These are phyloP conservation scores for Pycnomerus fuliginosus DNA, from an alignment of 2,888 invertebrate species.

Conservation along the genomic window DNA sequence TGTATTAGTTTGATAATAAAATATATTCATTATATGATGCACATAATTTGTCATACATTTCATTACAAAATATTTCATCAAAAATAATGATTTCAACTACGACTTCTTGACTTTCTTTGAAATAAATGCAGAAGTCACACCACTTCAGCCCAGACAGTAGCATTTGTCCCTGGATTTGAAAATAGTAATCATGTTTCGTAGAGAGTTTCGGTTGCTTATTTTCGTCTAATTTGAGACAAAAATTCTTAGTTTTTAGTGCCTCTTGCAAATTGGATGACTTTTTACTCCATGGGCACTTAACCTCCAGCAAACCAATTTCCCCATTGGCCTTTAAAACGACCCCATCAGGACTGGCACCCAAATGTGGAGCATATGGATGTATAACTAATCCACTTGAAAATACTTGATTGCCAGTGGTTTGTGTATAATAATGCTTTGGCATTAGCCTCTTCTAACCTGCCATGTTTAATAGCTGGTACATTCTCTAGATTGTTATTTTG, in stretches of 20 bases:
- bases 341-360: constrained; percentile 6
- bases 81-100: background rate
- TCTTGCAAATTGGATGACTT: too few relatives aligned
- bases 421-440: background rate
- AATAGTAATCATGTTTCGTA: constrained; percentile 5
- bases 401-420: background rate
- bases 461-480: background rate
- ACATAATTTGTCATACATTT: too few relatives aligned
- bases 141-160: background rate
- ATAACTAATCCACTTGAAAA: background rate
- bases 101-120: background rate
- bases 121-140: background rate
- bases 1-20: too few relatives aligned
- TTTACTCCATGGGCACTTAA: too few relatives aligned
- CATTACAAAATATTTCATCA: background rate
- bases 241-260: too few relatives aligned
- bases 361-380: constrained; percentile 3
- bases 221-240: too few relatives aligned
- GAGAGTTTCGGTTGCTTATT: too few relatives aligned
- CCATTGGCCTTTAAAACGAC: too few relatives aligned
- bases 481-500: background rate
- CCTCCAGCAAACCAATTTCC: too few relatives aligned
- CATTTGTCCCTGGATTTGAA: constrained; percentile 4
- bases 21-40: too few relatives aligned
- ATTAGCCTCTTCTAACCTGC: background rate